Evolutionary conservation across 35 echinoderm and acorn worm genomes (phyloP), one percentile per base, ranked within the genome.

Genomic region (Apostichopus parvimensis): DNA sequence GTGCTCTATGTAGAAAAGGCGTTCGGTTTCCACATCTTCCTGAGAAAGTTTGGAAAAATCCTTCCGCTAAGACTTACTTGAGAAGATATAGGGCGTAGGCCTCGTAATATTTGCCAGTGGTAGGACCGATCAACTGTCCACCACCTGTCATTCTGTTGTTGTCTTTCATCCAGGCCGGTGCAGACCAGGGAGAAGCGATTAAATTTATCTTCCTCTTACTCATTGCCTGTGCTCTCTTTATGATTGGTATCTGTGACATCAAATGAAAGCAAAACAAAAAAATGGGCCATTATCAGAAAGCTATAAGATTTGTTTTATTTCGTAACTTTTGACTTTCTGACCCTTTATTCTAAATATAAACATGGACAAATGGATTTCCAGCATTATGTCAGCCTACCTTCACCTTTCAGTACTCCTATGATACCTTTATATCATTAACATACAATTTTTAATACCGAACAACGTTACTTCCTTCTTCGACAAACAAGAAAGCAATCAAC

Each of bases 141-240:
- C 82, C 84, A 26, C 91, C 95, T 9, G 28, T 92, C 87, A 92
- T 93, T 75, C 88, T 94, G n/a, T 87, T 64, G 82, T 96, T 98
- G 66, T 84, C 89, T 64, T 98, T 98, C 97, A 98, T 98, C 97
- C 97, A 98, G 13, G 59, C 90, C 5, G 97, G 97, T 34, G 97
- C 93, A 60, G 93, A 93, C 97, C 97, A 98, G 9, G 97, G 94
- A 70, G 94, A 96, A 9, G 92, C 97, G 78, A 93, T 93, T 23
- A 98, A 64, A 6, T 94, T 94, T 18, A 98, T 84, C 8, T 45
- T 72, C 12, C 87, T 60, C 12, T 87, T 89, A 86, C 90, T 94
- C 87, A 98, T 93, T 9, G 54, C 81, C 62, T 91, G 87, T 17
- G 93, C 97, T 80, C 93, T 88, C 64, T 94, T 77, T 53, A 98